phyloP scores from a whole-genome alignment of 2,888 invertebrate genomes.

The Halocaridina rubra region DNA sequence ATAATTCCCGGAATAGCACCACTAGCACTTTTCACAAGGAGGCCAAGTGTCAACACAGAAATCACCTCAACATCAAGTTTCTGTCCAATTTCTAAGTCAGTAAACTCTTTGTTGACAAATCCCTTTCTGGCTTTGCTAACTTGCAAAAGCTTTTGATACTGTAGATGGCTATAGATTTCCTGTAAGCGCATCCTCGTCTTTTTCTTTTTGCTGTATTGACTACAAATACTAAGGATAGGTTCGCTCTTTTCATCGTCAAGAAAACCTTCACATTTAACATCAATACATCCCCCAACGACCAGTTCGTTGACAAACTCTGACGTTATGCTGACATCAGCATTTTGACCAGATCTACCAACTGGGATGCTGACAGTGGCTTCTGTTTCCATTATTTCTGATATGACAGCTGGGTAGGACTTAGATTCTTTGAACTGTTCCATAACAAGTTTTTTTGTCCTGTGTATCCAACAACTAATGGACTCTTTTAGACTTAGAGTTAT shows the following conservation, averaged over 20 bases:
- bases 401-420: constrained; percentile 11
- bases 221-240: not conserved
- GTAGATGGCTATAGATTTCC: not conserved
- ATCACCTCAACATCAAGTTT: constrained; percentile 7
- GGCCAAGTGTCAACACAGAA: not conserved
- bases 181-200: constrained; percentile 19
- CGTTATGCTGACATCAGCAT: not conserved
- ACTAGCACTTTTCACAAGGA: not conserved
- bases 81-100: not conserved
- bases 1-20: not conserved
- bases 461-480: constrained; percentile 16
- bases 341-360: not conserved
- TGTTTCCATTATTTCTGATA: not conserved
- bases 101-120: not conserved
- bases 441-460: not conserved
- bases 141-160: not conserved
- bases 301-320: not conserved
- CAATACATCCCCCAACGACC: constrained; percentile 17
- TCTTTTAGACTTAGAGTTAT: not conserved
- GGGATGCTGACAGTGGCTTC: not conserved
- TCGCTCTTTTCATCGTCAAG: not conserved
- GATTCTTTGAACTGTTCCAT: not conserved
- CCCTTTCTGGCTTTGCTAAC: not conserved
- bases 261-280: not conserved
- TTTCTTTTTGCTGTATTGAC: not conserved